phyloP scores from a whole-genome alignment of 2,888 invertebrate species.

The Acleris sparsana region DNA sequence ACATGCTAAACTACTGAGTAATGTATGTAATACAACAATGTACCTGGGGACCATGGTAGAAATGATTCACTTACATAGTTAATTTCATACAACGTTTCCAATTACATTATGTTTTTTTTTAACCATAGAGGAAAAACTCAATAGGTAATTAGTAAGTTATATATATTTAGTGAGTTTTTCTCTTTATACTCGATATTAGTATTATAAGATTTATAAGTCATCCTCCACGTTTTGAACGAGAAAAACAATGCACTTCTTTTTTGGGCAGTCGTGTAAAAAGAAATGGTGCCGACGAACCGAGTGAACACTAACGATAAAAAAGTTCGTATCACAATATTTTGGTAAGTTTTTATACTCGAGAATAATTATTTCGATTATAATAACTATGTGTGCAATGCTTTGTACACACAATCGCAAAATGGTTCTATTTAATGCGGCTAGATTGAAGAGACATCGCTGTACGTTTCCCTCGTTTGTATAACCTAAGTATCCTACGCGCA shows the following conservation, averaged over 20 bases:
- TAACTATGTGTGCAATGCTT: constrained; percentile 19
- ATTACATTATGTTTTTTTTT: no score
- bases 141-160: no score
- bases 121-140: no score
- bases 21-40: neutral
- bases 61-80: neutral
- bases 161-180: no score
- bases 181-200: no score
- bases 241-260: no score
- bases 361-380: constrained; percentile 27
- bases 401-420: constrained; percentile 22
- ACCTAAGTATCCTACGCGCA: constrained; percentile 32
- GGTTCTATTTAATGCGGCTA: constrained; percentile 33
- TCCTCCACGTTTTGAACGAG: neutral
- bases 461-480: constrained; percentile 25
- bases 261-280: no score
- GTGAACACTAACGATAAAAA: constrained; percentile 50
- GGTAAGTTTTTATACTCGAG: constrained; percentile 44
- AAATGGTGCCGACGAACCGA: constrained; percentile 42
- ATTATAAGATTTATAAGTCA: neutral
- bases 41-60: constrained; percentile 5
- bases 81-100: no score
- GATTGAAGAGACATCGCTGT: constrained; percentile 35
- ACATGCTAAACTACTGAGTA: neutral
- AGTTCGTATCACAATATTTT: constrained; percentile 63